phyloP scores from a whole-genome alignment of 2,113 vertebrate genomes.

The Pelusios castaneus region DNA sequence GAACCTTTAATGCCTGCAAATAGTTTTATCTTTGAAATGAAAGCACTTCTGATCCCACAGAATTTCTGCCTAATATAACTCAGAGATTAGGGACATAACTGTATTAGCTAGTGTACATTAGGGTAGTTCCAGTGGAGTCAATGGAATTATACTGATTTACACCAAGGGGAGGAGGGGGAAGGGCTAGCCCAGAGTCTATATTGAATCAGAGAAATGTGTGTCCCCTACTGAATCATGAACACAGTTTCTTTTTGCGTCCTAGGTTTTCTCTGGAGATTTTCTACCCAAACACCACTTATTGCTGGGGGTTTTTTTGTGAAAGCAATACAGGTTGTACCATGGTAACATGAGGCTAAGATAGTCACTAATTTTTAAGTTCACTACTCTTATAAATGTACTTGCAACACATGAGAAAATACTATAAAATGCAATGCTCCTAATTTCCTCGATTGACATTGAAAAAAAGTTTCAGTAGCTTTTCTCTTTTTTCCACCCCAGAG shows the following conservation, averaged over 20 bases:
- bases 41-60: not conserved
- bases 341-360: not conserved
- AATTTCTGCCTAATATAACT: not conserved
- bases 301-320: not conserved
- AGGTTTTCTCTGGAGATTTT: not conserved
- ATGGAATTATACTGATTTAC: not conserved
- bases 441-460: not conserved
- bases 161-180: not conserved
- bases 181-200: not conserved
- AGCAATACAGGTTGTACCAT: not conserved
- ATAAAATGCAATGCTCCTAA: accelerated
- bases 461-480: accelerated
- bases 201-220: not conserved
- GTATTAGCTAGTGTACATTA: not conserved
- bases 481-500: not conserved
- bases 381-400: not conserved
- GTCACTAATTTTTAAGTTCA: not conserved
- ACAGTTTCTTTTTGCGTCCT: not conserved
- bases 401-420: not conserved
- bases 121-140: not conserved
- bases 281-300: accelerated
- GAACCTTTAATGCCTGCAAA: not conserved
- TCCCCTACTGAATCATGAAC: not conserved
- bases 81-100: not conserved
- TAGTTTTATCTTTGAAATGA: not conserved